Conservation (phyloP, 1,140 invertebrate genomes). For the Schmidtea mediterranea region DNA sequence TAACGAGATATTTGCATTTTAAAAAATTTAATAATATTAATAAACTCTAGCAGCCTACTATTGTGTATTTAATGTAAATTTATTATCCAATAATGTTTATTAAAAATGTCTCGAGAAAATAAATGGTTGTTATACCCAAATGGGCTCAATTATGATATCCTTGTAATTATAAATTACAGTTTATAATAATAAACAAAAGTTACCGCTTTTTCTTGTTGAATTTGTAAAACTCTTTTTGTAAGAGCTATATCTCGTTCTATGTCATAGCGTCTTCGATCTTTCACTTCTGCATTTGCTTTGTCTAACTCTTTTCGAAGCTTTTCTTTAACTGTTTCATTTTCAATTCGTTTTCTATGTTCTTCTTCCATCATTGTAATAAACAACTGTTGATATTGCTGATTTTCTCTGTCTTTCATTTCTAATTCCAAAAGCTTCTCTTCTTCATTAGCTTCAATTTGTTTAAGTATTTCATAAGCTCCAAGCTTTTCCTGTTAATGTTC, state of each 20-base stretch:
- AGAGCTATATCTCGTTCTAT: slow-evolving; percentile 20
- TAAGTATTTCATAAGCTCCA: slow-evolving; percentile 21
- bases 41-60: no score
- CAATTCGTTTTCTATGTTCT: slow-evolving; percentile 15
- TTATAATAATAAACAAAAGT: not conserved
- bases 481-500: slow-evolving; percentile 15
- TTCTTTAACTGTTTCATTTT: slow-evolving; percentile 16
- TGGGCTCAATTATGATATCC: no score
- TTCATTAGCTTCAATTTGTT: slow-evolving; percentile 26
- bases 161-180: no score
- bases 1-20: no score
- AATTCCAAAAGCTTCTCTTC: slow-evolving; percentile 19
- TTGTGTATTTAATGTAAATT: no score
- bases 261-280: slow-evolving; percentile 15
- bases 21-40: no score
- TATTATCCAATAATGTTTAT: no score
- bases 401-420: slow-evolving; percentile 26
- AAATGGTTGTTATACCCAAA: no score
- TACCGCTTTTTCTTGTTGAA: slow-evolving; percentile 22
- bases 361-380: slow-evolving; percentile 24
- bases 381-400: slow-evolving; percentile 15
- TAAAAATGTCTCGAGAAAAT: no score
- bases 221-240: slow-evolving; percentile 23
- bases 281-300: slow-evolving; percentile 20
- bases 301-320: slow-evolving; percentile 21